phyloP scores from a whole-genome alignment of 2,797 vertebrate genomes.

The Coccyzus lansbergi region DNA sequence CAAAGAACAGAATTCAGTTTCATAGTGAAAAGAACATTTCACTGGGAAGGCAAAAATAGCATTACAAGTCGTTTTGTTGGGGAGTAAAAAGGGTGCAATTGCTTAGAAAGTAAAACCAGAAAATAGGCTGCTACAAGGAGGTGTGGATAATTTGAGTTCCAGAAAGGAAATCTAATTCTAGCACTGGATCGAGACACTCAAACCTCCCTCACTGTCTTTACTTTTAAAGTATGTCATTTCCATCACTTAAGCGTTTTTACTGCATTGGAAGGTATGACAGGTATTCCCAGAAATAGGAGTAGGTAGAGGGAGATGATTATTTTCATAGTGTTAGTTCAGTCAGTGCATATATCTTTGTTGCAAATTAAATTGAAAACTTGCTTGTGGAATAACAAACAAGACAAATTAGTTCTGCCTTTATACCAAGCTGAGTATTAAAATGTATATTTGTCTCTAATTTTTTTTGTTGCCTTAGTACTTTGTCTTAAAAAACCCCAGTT shows the following conservation, averaged over 20 bases:
- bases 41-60: background rate
- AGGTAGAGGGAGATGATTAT: background rate
- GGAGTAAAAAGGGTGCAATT: background rate
- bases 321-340: background rate
- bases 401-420: background rate
- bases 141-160: background rate
- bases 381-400: background rate
- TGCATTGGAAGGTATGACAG: background rate
- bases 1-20: background rate
- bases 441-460: background rate
- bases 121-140: background rate
- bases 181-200: background rate
- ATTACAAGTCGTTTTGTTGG: background rate
- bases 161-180: background rate
- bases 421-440: background rate
- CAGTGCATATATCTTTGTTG: background rate
- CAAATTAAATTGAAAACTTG: background rate
- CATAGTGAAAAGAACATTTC: background rate
- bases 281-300: background rate
- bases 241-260: background rate
- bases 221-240: background rate
- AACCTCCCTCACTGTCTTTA: background rate
- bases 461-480: background rate
- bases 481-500: background rate
- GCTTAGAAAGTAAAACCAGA: background rate